Evolutionary conservation across 1,140 invertebrate genomes (phyloP).

Genomic region (Hetaerina americana): DNA sequence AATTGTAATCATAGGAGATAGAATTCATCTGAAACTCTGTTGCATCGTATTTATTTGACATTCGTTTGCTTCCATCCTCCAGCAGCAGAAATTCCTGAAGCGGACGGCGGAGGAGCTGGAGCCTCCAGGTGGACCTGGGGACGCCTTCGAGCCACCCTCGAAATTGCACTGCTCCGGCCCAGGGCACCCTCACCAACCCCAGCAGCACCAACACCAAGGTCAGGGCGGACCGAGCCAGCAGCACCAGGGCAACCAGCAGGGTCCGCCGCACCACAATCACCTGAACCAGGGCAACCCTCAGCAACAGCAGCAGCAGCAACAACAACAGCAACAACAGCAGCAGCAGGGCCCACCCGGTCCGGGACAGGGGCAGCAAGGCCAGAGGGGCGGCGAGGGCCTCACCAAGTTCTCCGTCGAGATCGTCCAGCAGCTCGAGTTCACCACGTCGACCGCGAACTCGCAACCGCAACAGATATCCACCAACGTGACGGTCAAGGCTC

Average conservation of each 20-base stretch:
- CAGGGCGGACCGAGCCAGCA: conserved; percentile 11
- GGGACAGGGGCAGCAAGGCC: conserved; percentile 14
- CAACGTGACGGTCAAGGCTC: conserved; percentile 81
- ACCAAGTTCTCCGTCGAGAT: conserved; percentile 83
- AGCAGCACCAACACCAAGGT: conserved; percentile 24
- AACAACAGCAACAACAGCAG: conserved; percentile 14
- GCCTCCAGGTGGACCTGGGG: conserved; percentile 34
- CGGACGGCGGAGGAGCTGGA: conserved; percentile 57
- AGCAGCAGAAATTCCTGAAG: conserved; percentile 74
- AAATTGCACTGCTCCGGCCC: conserved; percentile 51
- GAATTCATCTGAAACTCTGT: too few relatives aligned
- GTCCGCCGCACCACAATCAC: conserved; percentile 24
- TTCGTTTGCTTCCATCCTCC: conserved; percentile 15
- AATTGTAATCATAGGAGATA: too few relatives aligned
- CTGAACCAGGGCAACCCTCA: conserved; percentile 22
- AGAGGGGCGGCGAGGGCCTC: conserved; percentile 34
- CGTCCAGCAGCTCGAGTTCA: conserved; percentile 77
- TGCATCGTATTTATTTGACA: too few relatives aligned
- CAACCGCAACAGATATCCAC: conserved; percentile 82
- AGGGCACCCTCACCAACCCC: conserved; percentile 29
- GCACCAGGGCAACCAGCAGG: conserved; percentile 15
- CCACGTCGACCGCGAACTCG: conserved; percentile 59
- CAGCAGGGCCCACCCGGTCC: conserved; percentile 12
- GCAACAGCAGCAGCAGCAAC: conserved; percentile 23
- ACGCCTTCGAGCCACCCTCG: conserved; percentile 54